Conservation (phyloP, 2,113 vertebrate genomes). For the Gobius niger region DNA sequence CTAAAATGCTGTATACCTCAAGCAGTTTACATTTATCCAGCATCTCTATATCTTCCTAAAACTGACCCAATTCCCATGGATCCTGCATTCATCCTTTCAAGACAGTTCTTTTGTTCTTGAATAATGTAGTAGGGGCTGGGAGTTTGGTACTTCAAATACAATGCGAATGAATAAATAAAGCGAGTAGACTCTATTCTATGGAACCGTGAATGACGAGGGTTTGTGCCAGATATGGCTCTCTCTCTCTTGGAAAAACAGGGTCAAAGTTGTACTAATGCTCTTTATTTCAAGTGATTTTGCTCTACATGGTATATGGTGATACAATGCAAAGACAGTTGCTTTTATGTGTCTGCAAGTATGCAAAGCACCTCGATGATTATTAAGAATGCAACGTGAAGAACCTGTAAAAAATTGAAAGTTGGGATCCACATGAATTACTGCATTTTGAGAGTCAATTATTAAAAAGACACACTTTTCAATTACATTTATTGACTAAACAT, state of each 20-base stretch:
- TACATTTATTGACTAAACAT: constrained; percentile 15
- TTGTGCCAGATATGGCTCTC: constrained; percentile 33
- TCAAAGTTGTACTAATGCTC: constrained; percentile 23
- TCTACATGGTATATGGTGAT: constrained; percentile 60
- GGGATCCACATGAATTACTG: not conserved
- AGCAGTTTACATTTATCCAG: constrained; percentile 24
- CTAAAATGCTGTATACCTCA: not conserved
- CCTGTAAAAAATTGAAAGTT: constrained; percentile 11
- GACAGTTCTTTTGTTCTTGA: constrained; percentile 38
- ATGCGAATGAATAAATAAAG: constrained; percentile 43
- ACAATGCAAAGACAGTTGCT: constrained; percentile 50
- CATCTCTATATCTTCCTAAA: constrained; percentile 33
- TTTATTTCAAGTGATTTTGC: constrained; percentile 58
- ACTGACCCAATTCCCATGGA: constrained; percentile 59
- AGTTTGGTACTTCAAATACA: constrained; percentile 32
- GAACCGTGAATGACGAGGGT: constrained; percentile 12
- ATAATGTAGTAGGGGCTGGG: constrained; percentile 26
- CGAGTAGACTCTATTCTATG: constrained; percentile 34
- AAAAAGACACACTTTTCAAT: not conserved
- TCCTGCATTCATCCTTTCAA: constrained; percentile 42
- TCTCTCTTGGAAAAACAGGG: not conserved
- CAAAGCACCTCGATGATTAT: constrained; percentile 10
- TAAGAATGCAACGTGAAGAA: constrained; percentile 34
- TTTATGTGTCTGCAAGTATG: constrained; percentile 20
- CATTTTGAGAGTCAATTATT: constrained; percentile 16